Evolutionary conservation across 2,113 vertebrate species (phyloP), one percentile per base, ranked within the genome.

Genomic region (Ochotona curzoniae): DNA sequence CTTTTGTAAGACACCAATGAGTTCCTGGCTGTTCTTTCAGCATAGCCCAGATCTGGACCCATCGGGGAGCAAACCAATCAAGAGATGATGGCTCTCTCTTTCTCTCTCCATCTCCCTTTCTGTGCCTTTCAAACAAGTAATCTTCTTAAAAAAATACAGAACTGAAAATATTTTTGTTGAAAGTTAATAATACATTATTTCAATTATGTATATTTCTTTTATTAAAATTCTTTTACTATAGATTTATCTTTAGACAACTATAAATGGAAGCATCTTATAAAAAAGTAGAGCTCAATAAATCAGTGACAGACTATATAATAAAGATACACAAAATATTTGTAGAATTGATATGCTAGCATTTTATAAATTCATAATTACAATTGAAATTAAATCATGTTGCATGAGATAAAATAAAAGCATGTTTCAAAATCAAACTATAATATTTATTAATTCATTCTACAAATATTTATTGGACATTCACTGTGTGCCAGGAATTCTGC

Each of bases 181-280:
- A 94, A 87, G 7, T 30, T 79, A 79, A n/a, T 75, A 83, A 61
- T 8, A 80, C 6, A 32, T 89, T 70, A n/a, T 83, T 67, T 87
- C 51, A 81, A 54, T 80, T 73, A 82, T 70, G 2, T 44, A 17
- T 90, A 74, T 83, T 85, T 67, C 35, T 90, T 94, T 80, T 47
- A 82, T 76, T 71, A 26, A 91, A 60, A 70, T 75, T 79, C 32
- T 60, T 83, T 66, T 75, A 70, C 1, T 54, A 51, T 47, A 7
- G 10, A 64, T 92, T 92, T 91, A 9, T 78, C 26, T 80, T 94
- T 83, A 79, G 93, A 60, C 88, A 57, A 66, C 73, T 57, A 23
- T 70, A 47, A 67, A 93, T 93, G 51, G 38, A 49, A 80, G 71
- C 6, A 61, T 84, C 35, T 74, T 76, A 6, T 74, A 69, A 60